A percentile compares a stretch with the other conserved stretches of the same genome.
Evolutionary conservation across 1,140 invertebrate species (phyloP).

Genomic region (Pararge aegeria): DNA sequence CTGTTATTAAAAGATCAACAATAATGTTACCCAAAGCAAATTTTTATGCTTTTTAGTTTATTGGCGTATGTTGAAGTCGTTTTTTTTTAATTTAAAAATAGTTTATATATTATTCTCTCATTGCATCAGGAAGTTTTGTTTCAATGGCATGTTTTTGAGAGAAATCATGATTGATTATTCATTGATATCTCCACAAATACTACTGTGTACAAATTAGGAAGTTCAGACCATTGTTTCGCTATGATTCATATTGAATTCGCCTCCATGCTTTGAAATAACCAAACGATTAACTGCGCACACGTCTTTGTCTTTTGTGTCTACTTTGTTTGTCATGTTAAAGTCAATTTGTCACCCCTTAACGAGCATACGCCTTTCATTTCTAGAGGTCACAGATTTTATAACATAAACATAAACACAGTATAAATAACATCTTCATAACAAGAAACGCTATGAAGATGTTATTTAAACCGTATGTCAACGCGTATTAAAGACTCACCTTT

Average conservation of each 20-base stretch:
- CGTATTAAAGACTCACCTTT: conserved; percentile 28
- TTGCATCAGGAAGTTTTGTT: not conserved
- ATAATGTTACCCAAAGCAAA: no score
- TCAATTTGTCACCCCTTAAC: not conserved
- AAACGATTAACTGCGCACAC: not conserved
- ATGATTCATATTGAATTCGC: not conserved
- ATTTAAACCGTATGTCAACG: not conserved
- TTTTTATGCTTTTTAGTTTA: no score
- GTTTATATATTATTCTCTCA: no score
- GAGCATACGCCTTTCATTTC: conserved; percentile 1
- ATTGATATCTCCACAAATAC: not conserved
- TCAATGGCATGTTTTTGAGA: not conserved
- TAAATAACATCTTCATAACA: no score
- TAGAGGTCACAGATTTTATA: conserved; percentile 7
- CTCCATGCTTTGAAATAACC: not conserved
- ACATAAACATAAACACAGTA: no score
- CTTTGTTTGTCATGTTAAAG: not conserved
- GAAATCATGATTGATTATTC: not conserved
- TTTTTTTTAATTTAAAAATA: no score
- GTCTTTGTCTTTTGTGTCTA: not conserved
- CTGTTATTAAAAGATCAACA: no score
- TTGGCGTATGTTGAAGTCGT: no score
- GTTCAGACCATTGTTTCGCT: not conserved
- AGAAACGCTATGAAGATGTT: not conserved
- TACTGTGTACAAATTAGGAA: not conserved